A percentile compares a stretch with the other conserved stretches of the same genome.
Evolutionary conservation across 2,797 vertebrate species (phyloP).

Genomic region (Poecilia wingei): DNA sequence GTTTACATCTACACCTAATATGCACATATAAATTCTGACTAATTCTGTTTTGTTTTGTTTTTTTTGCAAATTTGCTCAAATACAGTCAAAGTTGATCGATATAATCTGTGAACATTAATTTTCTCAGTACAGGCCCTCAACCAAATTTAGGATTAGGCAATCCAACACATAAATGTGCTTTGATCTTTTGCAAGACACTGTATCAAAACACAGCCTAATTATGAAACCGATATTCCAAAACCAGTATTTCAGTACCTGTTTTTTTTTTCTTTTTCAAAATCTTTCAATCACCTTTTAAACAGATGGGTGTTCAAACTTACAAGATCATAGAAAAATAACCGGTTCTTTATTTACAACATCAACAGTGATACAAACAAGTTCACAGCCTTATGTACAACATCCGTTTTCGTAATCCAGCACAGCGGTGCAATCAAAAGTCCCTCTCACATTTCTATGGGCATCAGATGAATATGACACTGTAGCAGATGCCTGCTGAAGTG

Average conservation of each 20-base stretch:
- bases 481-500: constrained; percentile 6
- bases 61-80: not conserved
- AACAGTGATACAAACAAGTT: constrained; percentile 50
- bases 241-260: constrained; percentile 29
- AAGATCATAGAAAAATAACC: constrained; percentile 83
- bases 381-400: constrained; percentile 60
- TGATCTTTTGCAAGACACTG: not conserved
- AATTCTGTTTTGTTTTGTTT: not conserved
- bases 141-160: not conserved
- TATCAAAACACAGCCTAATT: constrained; percentile 24
- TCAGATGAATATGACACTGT: not conserved
- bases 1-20: not conserved
- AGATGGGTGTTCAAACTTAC: constrained; percentile 70
- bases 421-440: constrained; percentile 19
- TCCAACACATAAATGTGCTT: not conserved
- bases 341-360: constrained; percentile 79
- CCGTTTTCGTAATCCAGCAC: constrained; percentile 20
- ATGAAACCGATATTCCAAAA: constrained; percentile 20
- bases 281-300: constrained; percentile 15
- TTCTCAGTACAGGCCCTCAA: not conserved
- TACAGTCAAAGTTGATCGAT: not conserved
- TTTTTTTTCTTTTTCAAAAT: constrained; percentile 32
- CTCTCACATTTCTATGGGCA: constrained; percentile 17
- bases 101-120: not conserved
- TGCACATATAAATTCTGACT: not conserved